Evolutionary conservation across 2,888 invertebrate genomes (phyloP).

Genomic region (Hermaeophaga mercurialis): DNA sequence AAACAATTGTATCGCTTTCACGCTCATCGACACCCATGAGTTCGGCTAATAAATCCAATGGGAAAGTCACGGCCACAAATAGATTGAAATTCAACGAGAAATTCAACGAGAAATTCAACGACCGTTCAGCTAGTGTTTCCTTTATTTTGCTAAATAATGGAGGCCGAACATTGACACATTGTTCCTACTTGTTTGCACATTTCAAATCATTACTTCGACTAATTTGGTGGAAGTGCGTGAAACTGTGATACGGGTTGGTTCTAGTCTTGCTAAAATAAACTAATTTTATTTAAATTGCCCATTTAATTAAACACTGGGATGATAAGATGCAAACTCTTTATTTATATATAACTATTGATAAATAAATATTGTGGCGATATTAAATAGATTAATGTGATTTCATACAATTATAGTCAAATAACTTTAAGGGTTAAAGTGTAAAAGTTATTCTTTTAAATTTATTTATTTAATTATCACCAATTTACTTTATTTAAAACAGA

Average conservation of each 20-base stretch:
- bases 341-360: too few relatives aligned
- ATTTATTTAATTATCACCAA: not conserved
- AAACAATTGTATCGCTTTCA: slow-evolving; percentile 27
- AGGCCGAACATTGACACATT: slow-evolving; percentile 18
- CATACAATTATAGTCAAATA: too few relatives aligned
- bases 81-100: slow-evolving; percentile 23
- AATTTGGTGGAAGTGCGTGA: not conserved
- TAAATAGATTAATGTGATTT: too few relatives aligned
- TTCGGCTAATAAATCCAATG: slow-evolving; percentile 16
- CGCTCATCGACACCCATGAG: slow-evolving; percentile 24
- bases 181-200: slow-evolving; percentile 4
- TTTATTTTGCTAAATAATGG: slow-evolving; percentile 21
- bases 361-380: too few relatives aligned
- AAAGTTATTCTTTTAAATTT: too few relatives aligned
- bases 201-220: not conserved
- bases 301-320: too few relatives aligned
- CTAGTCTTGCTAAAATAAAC: too few relatives aligned
- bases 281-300: too few relatives aligned
- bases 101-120: slow-evolving; percentile 12
- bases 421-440: too few relatives aligned
- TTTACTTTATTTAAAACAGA: not conserved
- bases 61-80: slow-evolving; percentile 26
- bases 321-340: too few relatives aligned
- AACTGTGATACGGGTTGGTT: too few relatives aligned
- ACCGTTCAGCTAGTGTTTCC: slow-evolving; percentile 15